A percentile compares a stretch with the other conserved stretches of the same genome.
These are phyloP conservation scores for Drosophila lacteicornis DNA, from an alignment of 1,140 invertebrate species.

Conservation along the genomic window DNA sequence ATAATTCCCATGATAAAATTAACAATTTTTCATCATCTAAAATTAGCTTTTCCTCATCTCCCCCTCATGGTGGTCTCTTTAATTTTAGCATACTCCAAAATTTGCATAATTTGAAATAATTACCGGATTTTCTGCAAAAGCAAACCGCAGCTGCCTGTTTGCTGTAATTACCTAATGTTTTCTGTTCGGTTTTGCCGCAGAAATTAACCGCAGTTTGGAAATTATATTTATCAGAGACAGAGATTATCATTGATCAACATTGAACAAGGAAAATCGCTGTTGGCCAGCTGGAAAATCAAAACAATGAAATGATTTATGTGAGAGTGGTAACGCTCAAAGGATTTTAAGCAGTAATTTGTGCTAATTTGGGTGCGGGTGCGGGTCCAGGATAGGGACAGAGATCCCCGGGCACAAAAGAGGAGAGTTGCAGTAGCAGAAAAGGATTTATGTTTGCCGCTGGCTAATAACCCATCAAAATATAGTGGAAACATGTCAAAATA, in stretches of 20 bases:
- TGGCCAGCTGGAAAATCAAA: slow-evolving; percentile 39
- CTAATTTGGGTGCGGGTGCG: slow-evolving; percentile 34
- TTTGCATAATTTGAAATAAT: slow-evolving; percentile 13
- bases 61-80: slow-evolving; percentile 17
- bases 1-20: not conserved
- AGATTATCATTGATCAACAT: slow-evolving; percentile 48
- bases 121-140: slow-evolving; percentile 3
- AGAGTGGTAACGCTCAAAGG: slow-evolving; percentile 41
- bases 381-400: not conserved
- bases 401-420: slow-evolving; percentile 9
- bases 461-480: slow-evolving; percentile 62
- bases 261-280: slow-evolving; percentile 25
- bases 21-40: not conserved
- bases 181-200: slow-evolving; percentile 22
- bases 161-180: slow-evolving; percentile 2
- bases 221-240: slow-evolving; percentile 37
- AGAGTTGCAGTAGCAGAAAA: slow-evolving; percentile 6
- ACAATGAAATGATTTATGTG: slow-evolving; percentile 28
- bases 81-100: slow-evolving; percentile 6
- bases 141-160: slow-evolving; percentile 51
- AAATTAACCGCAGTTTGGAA: slow-evolving; percentile 39
- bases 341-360: slow-evolving; percentile 43
- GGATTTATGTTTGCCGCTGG: slow-evolving; percentile 44
- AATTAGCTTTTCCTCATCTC: not conserved
- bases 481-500: slow-evolving; percentile 73